Base-by-base conservation (phyloP, 1,140 invertebrate genomes). In the Cydia pomonella region DNA sequence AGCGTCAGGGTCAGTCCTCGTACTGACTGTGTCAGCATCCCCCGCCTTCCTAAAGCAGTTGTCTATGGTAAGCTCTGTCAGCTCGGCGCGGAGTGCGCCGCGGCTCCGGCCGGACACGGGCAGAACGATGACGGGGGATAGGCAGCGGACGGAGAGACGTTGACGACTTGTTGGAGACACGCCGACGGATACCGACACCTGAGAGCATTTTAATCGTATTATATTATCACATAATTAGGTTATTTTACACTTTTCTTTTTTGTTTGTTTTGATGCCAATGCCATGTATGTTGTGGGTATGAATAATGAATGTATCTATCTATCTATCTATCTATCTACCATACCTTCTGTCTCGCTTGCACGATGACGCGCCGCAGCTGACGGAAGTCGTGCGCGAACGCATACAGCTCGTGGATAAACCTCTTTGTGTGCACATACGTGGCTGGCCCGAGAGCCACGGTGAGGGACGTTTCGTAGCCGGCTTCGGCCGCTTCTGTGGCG, bases 361-460 rank as follows among this genome's bases (percentile, higher is more conserved):
- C 82, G 21, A 93, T 87, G 50, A 93, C 92, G 74, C 96, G 95
- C 83, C 98, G 96, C 3, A 98, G 89, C 82, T 98, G 96, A 13
- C 96, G 95, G 84, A 99, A 98, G 81, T 99, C 96, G 27, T 96
- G 94, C 72, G 97, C 96, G 89, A 99, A 99, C 0, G 95, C 95
- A 78, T 98, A 95, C 18, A 99, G 93, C 88, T 99, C 98, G 0
- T 95, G 95, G 38, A 98, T 95, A 93, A 99, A 99, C 71, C 98
- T 94, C 84, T 99, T 97, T 0, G 98, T 99, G 87, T 99, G 98
- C 47, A 99, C 96, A 91, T 99, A 99, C 81, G 97, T 95, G 0
- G 99, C 97, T 0, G 97, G 96, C 3, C 97, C 96, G 96, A 97
- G 97, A 81, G 96, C 95, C 2, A 98, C 88, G 74, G 95, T 95